Evolutionary conservation across 2,888 invertebrate genomes (phyloP).

Genomic region (Conops quadrifasciatus): DNA sequence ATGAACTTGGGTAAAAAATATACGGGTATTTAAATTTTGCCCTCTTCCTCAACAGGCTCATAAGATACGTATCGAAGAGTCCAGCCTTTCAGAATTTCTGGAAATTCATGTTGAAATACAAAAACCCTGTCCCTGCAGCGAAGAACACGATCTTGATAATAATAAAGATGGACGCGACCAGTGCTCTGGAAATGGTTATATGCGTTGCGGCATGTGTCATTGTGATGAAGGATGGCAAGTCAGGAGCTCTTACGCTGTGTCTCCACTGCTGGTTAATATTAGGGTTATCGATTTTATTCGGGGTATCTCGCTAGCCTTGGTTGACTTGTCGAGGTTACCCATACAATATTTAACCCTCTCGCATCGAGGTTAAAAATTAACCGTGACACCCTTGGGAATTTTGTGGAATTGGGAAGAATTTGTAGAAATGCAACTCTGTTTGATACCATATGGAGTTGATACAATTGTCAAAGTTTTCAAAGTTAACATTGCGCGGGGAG

Average conservation of each 20-base stretch:
- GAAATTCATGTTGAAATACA: conserved; percentile 77
- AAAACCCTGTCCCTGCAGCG: conserved; percentile 75
- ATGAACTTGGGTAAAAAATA: not conserved
- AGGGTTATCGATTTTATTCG: no score
- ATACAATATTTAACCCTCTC: no score
- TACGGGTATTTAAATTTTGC: not conserved
- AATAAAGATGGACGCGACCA: conserved; percentile 46
- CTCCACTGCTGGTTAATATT: conserved; percentile 40
- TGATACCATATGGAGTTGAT: no score
- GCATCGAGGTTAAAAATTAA: no score
- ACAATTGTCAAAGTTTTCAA: no score
- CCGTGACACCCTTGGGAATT: no score
- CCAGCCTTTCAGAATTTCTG: conserved; percentile 76
- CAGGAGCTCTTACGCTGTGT: no score
- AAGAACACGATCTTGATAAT: conserved; percentile 49
- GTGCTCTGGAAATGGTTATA: conserved; percentile 67
- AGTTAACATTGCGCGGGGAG: no score
- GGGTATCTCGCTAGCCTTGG: no score
- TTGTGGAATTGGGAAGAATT: no score
- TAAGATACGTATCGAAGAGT: conserved; percentile 76
- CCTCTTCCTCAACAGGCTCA: conserved; percentile 55
- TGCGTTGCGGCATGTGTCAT: conserved; percentile 72
- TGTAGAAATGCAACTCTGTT: no score
- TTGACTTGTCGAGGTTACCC: no score
- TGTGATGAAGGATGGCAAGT: conserved; percentile 72